These are phyloP conservation scores for Phrynocephalus versicolor DNA, from an alignment of 2,113 vertebrate genomes.

Conservation along the genomic window DNA sequence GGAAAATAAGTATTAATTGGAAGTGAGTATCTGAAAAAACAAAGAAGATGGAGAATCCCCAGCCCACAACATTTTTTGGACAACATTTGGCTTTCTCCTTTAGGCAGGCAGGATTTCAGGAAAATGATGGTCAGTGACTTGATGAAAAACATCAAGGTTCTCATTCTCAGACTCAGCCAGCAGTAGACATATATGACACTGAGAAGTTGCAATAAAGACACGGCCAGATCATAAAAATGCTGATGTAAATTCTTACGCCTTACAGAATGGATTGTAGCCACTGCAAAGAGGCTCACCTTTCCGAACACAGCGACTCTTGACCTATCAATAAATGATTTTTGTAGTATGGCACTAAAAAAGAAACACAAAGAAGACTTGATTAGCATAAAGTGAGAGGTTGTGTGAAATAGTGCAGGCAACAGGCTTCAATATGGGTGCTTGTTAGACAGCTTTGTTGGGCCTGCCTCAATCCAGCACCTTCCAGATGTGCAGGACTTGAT, in stretches of 20 bases:
- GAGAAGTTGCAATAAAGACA: background rate
- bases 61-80: background rate
- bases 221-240: background rate
- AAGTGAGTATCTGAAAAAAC: background rate
- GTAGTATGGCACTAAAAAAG: conserved; percentile 79
- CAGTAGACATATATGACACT: background rate
- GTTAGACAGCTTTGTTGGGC: background rate
- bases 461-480: background rate
- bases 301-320: conserved; percentile 89
- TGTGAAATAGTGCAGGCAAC: background rate
- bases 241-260: background rate
- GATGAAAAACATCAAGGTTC: conserved; percentile 7
- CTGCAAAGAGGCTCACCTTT: conserved; percentile 77
- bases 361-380: conserved; percentile 28
- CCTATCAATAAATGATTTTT: conserved; percentile 86
- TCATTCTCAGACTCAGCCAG: background rate
- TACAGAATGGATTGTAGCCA: background rate
- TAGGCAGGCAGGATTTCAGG: conserved; percentile 15
- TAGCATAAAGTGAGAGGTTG: conserved; percentile 11
- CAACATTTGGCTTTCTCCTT: background rate
- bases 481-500: background rate
- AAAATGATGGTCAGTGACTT: background rate
- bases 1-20: conserved; percentile 21
- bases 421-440: background rate
- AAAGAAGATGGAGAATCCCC: background rate